These are phyloP conservation scores for Hiodon alosoides DNA, from an alignment of 2,113 vertebrate species.

Conservation along the genomic window DNA sequence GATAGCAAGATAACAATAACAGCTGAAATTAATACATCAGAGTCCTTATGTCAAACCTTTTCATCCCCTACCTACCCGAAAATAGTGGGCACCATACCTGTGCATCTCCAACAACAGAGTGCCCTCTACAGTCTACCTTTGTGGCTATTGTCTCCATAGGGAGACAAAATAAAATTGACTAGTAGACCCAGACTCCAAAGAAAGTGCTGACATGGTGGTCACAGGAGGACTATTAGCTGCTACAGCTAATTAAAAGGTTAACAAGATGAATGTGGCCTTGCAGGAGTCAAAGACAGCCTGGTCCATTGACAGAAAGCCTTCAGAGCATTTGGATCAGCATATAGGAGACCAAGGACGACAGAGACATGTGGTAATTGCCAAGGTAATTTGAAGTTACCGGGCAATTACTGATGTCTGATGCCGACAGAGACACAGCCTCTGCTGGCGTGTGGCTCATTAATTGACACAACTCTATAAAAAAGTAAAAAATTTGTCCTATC, in stretches of 20 bases:
- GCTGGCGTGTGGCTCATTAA: conserved; percentile 32
- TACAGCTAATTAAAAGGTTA: conserved; percentile 68
- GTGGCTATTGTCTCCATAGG: conserved; percentile 23
- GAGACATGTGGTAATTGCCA: conserved; percentile 26
- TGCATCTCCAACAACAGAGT: background rate
- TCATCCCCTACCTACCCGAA: background rate
- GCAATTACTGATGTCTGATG: conserved; percentile 3
- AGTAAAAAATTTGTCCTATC: conserved; percentile 31
- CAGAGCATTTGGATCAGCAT: conserved; percentile 44
- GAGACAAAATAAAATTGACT: conserved; percentile 37
- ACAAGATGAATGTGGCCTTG: conserved; percentile 57
- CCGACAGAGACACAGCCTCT: conserved; percentile 27
- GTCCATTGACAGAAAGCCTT: conserved; percentile 28
- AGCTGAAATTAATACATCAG: conserved; percentile 25
- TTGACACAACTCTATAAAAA: conserved; percentile 41
- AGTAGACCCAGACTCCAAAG: conserved; percentile 43
- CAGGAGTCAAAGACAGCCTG: conserved; percentile 27
- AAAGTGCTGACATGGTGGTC: conserved; percentile 56
- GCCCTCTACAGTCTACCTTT: conserved; percentile 25
- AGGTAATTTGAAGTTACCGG: background rate
- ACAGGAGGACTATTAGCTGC: conserved; percentile 56
- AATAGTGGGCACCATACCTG: background rate
- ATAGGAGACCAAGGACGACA: conserved; percentile 42
- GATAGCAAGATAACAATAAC: conserved; percentile 18
- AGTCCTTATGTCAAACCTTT: background rate